phyloP scores from a whole-genome alignment of 2,797 vertebrate species.

The Amblyopsis hoosieri region DNA sequence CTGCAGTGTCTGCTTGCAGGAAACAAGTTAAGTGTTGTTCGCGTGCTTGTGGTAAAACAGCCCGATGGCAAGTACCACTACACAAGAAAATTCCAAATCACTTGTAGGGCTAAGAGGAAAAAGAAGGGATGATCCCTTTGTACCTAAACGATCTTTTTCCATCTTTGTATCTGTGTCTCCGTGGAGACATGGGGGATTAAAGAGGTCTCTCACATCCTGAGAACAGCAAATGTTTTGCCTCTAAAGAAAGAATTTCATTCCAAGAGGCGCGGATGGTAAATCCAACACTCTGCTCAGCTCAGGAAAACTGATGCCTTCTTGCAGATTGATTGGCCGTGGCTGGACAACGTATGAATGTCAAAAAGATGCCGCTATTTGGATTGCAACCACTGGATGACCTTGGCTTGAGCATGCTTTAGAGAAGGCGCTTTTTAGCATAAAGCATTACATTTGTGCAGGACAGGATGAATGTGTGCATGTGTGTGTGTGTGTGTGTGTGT shows the following conservation, averaged over 20 bases:
- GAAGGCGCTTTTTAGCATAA: background rate
- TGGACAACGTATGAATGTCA: slow-evolving; percentile 9
- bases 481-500: slow-evolving; percentile 1
- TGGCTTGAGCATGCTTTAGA: slow-evolving; percentile 23
- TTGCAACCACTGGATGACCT: slow-evolving; percentile 34
- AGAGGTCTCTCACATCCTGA: slow-evolving; percentile 34
- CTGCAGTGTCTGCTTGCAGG: slow-evolving; percentile 45
- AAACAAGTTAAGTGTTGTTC: slow-evolving; percentile 62
- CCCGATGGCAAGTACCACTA: slow-evolving; percentile 49
- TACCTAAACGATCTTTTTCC: slow-evolving; percentile 57
- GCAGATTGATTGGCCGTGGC: slow-evolving; percentile 17
- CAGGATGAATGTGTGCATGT: background rate
- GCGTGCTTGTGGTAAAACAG: slow-evolving; percentile 47
- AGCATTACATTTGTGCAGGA: background rate
- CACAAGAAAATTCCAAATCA: slow-evolving; percentile 49
- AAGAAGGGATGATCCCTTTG: slow-evolving; percentile 54
- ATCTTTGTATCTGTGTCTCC: slow-evolving; percentile 36
- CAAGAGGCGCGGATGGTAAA: background rate
- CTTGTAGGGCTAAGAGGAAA: slow-evolving; percentile 27
- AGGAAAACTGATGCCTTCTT: slow-evolving; percentile 15
- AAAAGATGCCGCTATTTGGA: slow-evolving; percentile 23
- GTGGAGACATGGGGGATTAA: slow-evolving; percentile 35
- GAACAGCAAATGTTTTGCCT: slow-evolving; percentile 11
- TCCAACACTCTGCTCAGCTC: slow-evolving; percentile 15
- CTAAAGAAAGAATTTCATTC: background rate